A percentile compares a stretch with the other conserved stretches of the same genome.
Evolutionary conservation across 2,888 invertebrate species (phyloP).

Genomic region (Scotopteryx bipunctaria): DNA sequence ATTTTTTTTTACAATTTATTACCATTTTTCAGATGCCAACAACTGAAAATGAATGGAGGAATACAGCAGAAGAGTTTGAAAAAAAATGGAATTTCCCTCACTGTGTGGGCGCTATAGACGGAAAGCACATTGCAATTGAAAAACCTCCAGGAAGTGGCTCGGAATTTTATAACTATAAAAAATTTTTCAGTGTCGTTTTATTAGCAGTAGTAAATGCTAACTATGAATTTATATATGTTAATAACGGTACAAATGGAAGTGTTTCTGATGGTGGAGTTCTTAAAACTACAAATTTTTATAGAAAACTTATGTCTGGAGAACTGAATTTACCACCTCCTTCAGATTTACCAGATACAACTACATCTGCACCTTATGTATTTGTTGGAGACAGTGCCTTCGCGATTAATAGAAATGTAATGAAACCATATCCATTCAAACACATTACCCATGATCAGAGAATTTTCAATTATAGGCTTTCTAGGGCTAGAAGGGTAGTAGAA

Average conservation of each 20-base stretch:
- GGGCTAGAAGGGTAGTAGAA: slow-evolving; percentile 26
- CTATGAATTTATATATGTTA: slow-evolving; percentile 6
- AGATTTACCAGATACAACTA: too few relatives aligned
- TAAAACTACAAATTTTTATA: background rate
- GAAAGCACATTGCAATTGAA: slow-evolving; percentile 25
- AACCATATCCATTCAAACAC: slow-evolving; percentile 17
- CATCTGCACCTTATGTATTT: slow-evolving; percentile 24
- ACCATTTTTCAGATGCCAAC: background rate
- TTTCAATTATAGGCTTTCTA: slow-evolving; percentile 15
- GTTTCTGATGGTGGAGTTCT: background rate
- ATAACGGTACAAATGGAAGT: background rate
- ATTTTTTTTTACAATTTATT: background rate
- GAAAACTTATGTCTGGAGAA: slow-evolving; percentile 14
- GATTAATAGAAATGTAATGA: slow-evolving; percentile 19
- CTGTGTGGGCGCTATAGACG: slow-evolving; percentile 19
- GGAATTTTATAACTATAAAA: slow-evolving; percentile 24
- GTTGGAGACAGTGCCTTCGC: slow-evolving; percentile 23
- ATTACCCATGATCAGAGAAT: slow-evolving; percentile 14
- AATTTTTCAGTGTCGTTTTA: slow-evolving; percentile 19
- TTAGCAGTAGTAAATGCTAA: slow-evolving; percentile 4
- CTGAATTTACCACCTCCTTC: too few relatives aligned
- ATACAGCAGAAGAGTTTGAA: background rate
- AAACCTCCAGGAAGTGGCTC: slow-evolving; percentile 25
- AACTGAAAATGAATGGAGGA: background rate
- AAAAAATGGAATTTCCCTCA: slow-evolving; percentile 16